Evolutionary conservation across 2,888 invertebrate species (phyloP).

Genomic region (Parnassius glacialis): DNA sequence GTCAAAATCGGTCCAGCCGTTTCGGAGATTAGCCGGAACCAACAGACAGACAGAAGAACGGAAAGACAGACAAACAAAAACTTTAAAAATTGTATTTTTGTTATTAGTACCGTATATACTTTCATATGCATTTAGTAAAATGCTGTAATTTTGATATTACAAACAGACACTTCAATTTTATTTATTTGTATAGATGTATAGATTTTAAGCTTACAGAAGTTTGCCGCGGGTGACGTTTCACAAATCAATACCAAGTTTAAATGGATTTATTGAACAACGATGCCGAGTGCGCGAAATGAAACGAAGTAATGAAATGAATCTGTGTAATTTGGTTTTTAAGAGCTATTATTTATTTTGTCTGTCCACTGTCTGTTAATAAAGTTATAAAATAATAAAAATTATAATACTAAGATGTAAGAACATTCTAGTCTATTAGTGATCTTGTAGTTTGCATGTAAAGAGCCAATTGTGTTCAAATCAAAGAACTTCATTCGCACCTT

Average conservation of each 20-base stretch:
- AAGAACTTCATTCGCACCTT: neutral
- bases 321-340: neutral
- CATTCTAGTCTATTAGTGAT: neutral
- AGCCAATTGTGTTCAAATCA: slow-evolving; percentile 3
- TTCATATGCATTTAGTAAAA: too few relatives aligned
- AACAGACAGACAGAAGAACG: too few relatives aligned
- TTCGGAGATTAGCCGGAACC: too few relatives aligned
- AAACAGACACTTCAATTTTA: too few relatives aligned
- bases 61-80: too few relatives aligned
- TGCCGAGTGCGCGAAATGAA: slow-evolving; percentile 5
- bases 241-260: slow-evolving; percentile 33
- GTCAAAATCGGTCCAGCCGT: too few relatives aligned
- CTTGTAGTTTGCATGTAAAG: neutral
- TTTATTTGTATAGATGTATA: too few relatives aligned
- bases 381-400: neutral
- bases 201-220: slow-evolving; percentile 32
- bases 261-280: slow-evolving; percentile 26
- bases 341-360: too few relatives aligned
- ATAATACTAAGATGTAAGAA: neutral
- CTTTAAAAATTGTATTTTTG: too few relatives aligned
- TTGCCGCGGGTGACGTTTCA: slow-evolving; percentile 33
- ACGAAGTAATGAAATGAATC: neutral
- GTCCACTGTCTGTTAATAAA: too few relatives aligned
- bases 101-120: too few relatives aligned
- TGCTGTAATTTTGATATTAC: too few relatives aligned